Base-by-base conservation (phyloP, 2,113 vertebrate species). In the Narcine bancroftii region DNA sequence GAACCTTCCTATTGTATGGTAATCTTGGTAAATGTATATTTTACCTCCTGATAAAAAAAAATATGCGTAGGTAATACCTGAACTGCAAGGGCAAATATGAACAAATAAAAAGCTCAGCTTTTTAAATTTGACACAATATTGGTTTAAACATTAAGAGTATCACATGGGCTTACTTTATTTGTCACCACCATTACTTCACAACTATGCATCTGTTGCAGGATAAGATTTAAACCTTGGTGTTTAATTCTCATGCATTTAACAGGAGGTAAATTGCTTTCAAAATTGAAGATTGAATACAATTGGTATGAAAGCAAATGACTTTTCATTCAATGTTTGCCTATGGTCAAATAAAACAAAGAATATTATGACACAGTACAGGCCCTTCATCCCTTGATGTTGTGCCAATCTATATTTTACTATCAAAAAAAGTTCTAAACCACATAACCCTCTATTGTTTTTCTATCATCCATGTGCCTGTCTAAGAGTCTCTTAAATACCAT, bases 221-320 rank as follows among this genome's bases (percentile, higher is more conserved):
- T 66, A 66, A 29, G 63, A 45, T 66, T 24, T 65, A 36, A 66
- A 10, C 21, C 87, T 36, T 89, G 39, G 36, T 45, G 39, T 89
- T 89, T 89, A 89, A 89, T 89, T 89, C 87, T 89, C 87, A 39
- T 26, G 63, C 87, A 89, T 89, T 66, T 66, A 89, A 89, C 87
- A 89, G 87, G n/a, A 66, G 87, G 87, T 69, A 89, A 89, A 66
- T 69, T 45, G 21, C 36, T 66, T 66, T 66, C 47, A 66, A 42
- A 66, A 66, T 89, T 89, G 63, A 89, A 42, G 87, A 66, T 66
- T 89, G 24, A 66, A 65, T 89, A 45, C 36, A 69, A 66, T 66
- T 89, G 66, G 53, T 39, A 63, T 89, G 60, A 66, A 89, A 45
- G 21, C 65, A 69, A 89, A 89, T 63, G 66, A 42, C 39, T 66